Percentiles rank a stretch among this genome's conserved stretches.
phyloP scores from a whole-genome alignment of 2,113 vertebrate species.

The Cynopterus brachyotis region DNA sequence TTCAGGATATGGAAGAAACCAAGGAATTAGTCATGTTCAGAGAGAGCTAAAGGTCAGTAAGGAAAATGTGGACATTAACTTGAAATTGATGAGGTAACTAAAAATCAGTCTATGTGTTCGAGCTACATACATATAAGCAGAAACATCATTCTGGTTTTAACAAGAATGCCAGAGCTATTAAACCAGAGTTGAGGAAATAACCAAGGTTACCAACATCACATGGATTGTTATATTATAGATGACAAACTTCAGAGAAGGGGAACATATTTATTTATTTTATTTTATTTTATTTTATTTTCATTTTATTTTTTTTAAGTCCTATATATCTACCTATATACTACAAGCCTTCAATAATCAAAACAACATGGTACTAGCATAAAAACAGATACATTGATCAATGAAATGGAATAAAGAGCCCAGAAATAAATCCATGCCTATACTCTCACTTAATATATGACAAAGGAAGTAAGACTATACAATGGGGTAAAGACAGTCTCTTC shows the following conservation, averaged over 20 bases:
- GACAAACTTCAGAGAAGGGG: not conserved
- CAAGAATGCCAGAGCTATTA: not conserved
- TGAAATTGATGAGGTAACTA: constrained; percentile 40
- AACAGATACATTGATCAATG: too few relatives aligned
- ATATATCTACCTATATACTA: too few relatives aligned
- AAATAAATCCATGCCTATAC: too few relatives aligned
- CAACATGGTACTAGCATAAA: too few relatives aligned
- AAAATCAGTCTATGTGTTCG: not conserved
- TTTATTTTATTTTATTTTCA: not conserved
- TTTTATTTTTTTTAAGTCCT: not conserved
- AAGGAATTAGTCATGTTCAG: not conserved
- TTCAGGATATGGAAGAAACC: not conserved
- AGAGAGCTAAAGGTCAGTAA: constrained; percentile 8
- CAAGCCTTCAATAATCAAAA: too few relatives aligned
- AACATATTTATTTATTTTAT: not conserved
- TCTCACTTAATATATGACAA: too few relatives aligned
- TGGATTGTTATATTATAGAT: not conserved
- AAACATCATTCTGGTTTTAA: constrained; percentile 24
- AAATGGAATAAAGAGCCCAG: too few relatives aligned
- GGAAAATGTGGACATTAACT: not conserved
- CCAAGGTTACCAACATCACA: not conserved
- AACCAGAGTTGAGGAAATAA: constrained; percentile 27
- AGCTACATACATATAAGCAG: not conserved
- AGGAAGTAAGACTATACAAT: too few relatives aligned
- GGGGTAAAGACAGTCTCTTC: too few relatives aligned